phyloP scores from a whole-genome alignment of 2,888 invertebrate genomes.

The Orchesellides sinensis region DNA sequence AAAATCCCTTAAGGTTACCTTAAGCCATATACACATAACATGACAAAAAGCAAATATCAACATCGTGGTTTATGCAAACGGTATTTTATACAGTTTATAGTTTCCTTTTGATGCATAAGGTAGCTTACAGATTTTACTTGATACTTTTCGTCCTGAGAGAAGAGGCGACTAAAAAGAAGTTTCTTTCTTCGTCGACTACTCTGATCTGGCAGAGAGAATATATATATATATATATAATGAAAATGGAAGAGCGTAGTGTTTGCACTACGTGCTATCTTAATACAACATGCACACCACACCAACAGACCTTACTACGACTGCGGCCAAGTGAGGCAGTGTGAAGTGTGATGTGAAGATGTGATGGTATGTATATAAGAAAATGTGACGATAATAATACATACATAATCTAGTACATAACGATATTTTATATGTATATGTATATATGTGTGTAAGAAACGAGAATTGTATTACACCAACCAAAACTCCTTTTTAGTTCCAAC shows the following conservation, averaged over 20 bases:
- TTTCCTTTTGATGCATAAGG: too few species aligned
- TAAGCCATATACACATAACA: too few species aligned
- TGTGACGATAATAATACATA: background rate
- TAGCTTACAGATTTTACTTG: too few species aligned
- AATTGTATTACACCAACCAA: too few species aligned
- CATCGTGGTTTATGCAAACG: too few species aligned
- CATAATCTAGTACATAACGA: background rate
- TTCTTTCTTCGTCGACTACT: background rate
- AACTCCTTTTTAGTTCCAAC: background rate
- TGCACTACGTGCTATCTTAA: too few species aligned
- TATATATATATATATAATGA: too few species aligned
- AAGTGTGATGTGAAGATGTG: conserved; percentile 9
- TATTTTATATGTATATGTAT: background rate
- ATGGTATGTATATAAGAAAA: conserved; percentile 12
- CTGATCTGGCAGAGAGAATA: background rate
- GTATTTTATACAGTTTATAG: too few species aligned
- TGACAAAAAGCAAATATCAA: background rate
- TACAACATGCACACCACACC: background rate
- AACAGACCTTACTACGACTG: background rate
- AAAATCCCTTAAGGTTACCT: too few species aligned
- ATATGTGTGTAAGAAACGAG: background rate
- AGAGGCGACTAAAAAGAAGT: too few species aligned
- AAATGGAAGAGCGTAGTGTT: too few species aligned
- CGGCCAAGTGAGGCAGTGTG: conserved; percentile 17
- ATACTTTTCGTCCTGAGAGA: too few species aligned